These are phyloP conservation scores for Erethizon dorsatum DNA, from an alignment of 2,797 vertebrate species.

Conservation along the genomic window DNA sequence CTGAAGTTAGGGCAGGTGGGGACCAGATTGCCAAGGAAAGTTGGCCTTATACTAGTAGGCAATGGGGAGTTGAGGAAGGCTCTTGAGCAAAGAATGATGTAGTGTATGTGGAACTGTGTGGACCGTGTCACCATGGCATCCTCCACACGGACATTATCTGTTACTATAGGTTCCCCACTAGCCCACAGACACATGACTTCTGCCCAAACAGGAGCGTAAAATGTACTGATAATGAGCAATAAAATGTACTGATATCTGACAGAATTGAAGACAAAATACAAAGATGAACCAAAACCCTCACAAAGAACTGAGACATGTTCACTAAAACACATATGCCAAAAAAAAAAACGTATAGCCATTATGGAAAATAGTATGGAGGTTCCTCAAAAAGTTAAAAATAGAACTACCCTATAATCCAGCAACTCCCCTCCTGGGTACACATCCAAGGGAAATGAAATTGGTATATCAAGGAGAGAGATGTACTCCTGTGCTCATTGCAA, in stretches of 20 bases:
- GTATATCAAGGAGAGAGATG: neutral
- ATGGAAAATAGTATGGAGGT: neutral
- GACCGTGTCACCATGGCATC: neutral
- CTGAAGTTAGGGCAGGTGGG: neutral
- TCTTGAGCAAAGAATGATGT: neutral
- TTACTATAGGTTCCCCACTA: neutral
- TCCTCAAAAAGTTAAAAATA: neutral
- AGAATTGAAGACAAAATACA: neutral
- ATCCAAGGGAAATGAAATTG: neutral
- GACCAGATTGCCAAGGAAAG: neutral
- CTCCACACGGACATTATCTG: neutral
- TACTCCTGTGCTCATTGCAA: neutral
- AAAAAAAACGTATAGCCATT: neutral
- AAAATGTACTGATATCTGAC: neutral
- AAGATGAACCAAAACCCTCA: neutral
- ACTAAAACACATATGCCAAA: neutral
- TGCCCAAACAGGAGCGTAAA: neutral
- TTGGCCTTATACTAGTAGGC: neutral
- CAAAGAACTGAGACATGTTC: neutral
- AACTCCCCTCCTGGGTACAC: neutral
- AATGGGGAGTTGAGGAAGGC: neutral
- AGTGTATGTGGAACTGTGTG: fast-evolving
- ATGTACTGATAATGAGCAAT: neutral
- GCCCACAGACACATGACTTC: neutral
- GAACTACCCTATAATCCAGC: neutral